Conservation (phyloP, 37 sponge, comb jelly and placozoan species). For the Aplysina aerophoba region DNA sequence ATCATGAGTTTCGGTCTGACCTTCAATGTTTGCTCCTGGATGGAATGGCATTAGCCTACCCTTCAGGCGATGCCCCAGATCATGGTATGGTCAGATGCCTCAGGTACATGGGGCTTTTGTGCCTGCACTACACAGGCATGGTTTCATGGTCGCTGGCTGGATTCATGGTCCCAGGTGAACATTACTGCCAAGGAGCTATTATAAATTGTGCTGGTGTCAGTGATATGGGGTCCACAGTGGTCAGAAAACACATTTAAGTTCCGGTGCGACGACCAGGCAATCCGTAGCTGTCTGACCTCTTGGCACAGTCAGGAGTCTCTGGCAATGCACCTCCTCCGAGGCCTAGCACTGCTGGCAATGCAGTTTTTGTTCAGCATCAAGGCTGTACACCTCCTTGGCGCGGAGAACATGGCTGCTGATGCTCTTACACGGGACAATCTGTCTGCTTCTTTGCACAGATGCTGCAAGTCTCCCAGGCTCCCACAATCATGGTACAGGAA, state of each 20-base stretch:
- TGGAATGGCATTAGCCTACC: constrained; percentile 46
- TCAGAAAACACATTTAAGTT: not conserved
- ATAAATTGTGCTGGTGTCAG: too few species aligned
- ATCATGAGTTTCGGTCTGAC: constrained; percentile 42
- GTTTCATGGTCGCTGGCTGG: constrained; percentile 36
- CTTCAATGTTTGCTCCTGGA: constrained; percentile 17
- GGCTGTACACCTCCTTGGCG: not conserved
- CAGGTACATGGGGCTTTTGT: constrained; percentile 3
- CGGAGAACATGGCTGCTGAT: not conserved
- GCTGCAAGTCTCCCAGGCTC: too few species aligned
- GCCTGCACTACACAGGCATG: not conserved
- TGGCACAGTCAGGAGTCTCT: not conserved
- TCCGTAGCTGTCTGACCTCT: not conserved
- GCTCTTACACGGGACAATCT: too few species aligned
- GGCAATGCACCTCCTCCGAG: constrained; percentile 11
- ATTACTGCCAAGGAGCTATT: not conserved
- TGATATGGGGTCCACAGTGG: not conserved
- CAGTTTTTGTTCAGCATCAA: not conserved
- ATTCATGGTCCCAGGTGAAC: not conserved
- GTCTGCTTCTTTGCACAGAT: too few species aligned
- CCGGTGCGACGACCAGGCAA: constrained; percentile 16
- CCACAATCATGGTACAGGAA: too few species aligned
- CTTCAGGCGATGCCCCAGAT: not conserved
- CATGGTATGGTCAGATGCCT: constrained; percentile 6
- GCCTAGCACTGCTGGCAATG: not conserved